Evolutionary conservation across 92 coral and sea anemone genomes (phyloP).

Genomic region (Porites evermanni): DNA sequence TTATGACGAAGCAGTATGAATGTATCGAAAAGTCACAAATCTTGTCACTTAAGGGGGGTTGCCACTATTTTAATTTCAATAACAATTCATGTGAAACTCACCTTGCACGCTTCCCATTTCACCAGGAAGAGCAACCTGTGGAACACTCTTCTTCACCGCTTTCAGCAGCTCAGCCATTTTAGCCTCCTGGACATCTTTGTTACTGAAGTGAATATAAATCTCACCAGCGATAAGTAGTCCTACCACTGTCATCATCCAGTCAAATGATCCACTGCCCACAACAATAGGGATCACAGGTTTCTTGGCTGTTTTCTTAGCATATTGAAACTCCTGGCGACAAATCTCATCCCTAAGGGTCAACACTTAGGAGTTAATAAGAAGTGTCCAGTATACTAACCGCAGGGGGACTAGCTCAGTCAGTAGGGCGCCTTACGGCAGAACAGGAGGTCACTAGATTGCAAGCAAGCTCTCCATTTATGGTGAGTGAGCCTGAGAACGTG

Average conservation of each 20-base stretch:
- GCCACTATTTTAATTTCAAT: too few relatives aligned
- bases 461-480: too few relatives aligned
- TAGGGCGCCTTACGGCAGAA: too few relatives aligned
- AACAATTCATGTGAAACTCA: not conserved
- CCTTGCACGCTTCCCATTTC: conserved; percentile 21
- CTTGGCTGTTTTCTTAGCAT: conserved; percentile 90
- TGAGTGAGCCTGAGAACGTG: too few relatives aligned
- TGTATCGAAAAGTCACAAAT: too few relatives aligned
- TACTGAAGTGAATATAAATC: conserved; percentile 91
- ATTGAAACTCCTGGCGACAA: conserved; percentile 95
- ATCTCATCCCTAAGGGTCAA: conserved; percentile 77
- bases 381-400: too few relatives aligned
- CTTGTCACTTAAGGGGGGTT: too few relatives aligned
- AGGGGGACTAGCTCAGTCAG: too few relatives aligned
- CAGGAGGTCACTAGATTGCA: too few relatives aligned
- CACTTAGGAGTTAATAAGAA: too few relatives aligned
- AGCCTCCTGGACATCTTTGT: conserved; percentile 64
- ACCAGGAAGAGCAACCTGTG: conserved; percentile 34
- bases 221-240: conserved; percentile 97
- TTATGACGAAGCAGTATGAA: too few relatives aligned
- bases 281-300: conserved; percentile 94
- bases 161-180: conserved; percentile 79
- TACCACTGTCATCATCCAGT: conserved; percentile 96
- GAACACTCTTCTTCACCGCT: conserved; percentile 83
- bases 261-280: conserved; percentile 88